phyloP scores from a whole-genome alignment of 2,113 vertebrate species.

The Oryzias javanicus region DNA sequence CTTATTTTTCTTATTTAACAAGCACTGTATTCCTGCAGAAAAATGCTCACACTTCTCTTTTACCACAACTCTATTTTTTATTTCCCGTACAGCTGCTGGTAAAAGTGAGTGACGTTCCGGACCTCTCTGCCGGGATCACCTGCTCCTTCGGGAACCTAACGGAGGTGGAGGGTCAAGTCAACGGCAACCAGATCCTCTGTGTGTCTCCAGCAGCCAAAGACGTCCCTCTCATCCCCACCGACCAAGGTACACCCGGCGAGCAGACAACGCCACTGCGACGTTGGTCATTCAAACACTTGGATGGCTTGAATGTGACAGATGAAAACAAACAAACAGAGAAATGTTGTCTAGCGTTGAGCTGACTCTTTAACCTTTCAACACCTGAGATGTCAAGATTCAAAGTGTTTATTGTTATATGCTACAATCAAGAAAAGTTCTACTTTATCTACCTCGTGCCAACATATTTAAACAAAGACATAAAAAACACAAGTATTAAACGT shows the following conservation, averaged over 20 bases:
- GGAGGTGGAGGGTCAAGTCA: conserved; percentile 89
- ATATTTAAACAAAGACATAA: too few relatives aligned
- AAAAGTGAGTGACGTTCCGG: conserved; percentile 88
- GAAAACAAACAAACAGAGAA: too few relatives aligned
- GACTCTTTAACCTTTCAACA: too few relatives aligned
- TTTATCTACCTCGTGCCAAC: too few relatives aligned
- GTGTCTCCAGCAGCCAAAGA: conserved; percentile 89
- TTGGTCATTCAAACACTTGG: too few relatives aligned
- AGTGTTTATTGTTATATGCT: too few relatives aligned
- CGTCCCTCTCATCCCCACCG: conserved; percentile 88
- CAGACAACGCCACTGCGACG: neutral
- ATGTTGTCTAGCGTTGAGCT: too few relatives aligned
- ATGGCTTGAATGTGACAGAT: too few relatives aligned
- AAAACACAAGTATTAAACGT: too few relatives aligned
- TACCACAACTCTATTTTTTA: neutral
- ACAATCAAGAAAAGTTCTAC: too few relatives aligned
- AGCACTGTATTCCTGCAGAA: neutral
- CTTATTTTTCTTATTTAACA: conserved; percentile 4
- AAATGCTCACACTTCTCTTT: neutral
- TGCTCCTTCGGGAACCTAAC: conserved; percentile 97
- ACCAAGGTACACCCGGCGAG: conserved; percentile 82
- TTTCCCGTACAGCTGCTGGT: conserved; percentile 83
- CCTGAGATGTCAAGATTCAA: too few relatives aligned
- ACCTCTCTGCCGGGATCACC: conserved; percentile 86
- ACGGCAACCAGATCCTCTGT: conserved; percentile 88